phyloP scores from a whole-genome alignment of 2,113 vertebrate genomes.

The Campylomormyrus numenius region DNA sequence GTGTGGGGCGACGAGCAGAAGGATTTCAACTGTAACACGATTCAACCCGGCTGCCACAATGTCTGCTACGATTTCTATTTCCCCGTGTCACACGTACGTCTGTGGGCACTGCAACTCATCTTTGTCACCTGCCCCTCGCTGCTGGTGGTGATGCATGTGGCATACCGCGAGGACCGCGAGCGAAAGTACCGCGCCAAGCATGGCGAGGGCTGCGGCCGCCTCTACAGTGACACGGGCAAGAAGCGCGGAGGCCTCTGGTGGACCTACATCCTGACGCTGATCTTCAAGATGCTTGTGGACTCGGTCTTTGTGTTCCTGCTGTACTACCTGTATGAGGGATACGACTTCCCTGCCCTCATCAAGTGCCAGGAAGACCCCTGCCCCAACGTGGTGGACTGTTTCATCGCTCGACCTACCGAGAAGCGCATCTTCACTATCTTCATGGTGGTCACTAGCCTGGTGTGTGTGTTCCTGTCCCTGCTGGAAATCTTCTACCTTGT shows the following conservation, averaged over 20 bases:
- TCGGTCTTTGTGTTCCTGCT: constrained; percentile 73
- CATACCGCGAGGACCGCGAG: constrained; percentile 76
- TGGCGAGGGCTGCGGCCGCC: constrained; percentile 42
- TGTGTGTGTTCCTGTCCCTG: constrained; percentile 76
- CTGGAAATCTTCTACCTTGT: constrained; percentile 78
- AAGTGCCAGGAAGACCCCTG: constrained; percentile 76
- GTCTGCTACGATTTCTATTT: constrained; percentile 90
- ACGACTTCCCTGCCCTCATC: constrained; percentile 73
- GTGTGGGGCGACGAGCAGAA: constrained; percentile 92
- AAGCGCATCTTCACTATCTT: constrained; percentile 93
- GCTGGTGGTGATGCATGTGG: constrained; percentile 88
- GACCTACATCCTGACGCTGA: constrained; percentile 82
- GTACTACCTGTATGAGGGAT: constrained; percentile 74
- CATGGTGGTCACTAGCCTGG: constrained; percentile 75
- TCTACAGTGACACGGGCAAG: constrained; percentile 75
- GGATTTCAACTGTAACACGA: constrained; percentile 87
- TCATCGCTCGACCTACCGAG: constrained; percentile 84
- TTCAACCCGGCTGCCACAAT: constrained; percentile 84
- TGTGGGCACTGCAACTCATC: constrained; percentile 98
- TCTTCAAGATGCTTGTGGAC: constrained; percentile 80
- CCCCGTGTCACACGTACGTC: constrained; percentile 84
- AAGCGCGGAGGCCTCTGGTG: constrained; percentile 91
- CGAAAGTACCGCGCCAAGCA: constrained; percentile 46
- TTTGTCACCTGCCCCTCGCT: constrained; percentile 90
- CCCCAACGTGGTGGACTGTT: constrained; percentile 88